These are phyloP conservation scores for Drosophila barbarae DNA, from an alignment of 2,888 invertebrate genomes.

Conservation along the genomic window DNA sequence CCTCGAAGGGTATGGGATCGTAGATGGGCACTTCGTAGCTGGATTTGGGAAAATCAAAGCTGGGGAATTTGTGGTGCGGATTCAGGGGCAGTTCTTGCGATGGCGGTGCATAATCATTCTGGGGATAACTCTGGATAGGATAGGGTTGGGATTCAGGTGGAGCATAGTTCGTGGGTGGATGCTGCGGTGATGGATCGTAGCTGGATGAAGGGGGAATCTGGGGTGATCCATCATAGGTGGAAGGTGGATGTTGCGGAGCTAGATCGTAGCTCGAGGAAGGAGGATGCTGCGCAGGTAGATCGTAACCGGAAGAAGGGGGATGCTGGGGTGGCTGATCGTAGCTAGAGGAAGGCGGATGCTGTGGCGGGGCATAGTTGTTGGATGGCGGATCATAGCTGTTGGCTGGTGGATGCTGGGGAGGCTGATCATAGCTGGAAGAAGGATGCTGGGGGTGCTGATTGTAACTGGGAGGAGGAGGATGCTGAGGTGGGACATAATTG, in stretches of 20 bases:
- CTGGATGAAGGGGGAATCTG: constrained; percentile 16
- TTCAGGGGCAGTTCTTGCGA: constrained; percentile 76
- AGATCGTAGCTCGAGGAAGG: constrained; percentile 14
- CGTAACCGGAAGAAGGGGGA: constrained; percentile 12
- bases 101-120: constrained; percentile 64
- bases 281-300: constrained; percentile 20
- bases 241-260: constrained; percentile 20
- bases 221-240: constrained; percentile 9
- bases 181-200: constrained; percentile 33
- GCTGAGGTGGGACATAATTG: constrained; percentile 45
- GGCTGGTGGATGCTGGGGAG: constrained; percentile 22
- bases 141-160: constrained; percentile 42
- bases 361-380: constrained; percentile 45
- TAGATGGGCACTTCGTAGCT: constrained; percentile 80
- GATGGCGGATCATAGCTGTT: neutral
- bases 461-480: constrained; percentile 25
- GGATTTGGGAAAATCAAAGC: constrained; percentile 77
- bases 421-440: constrained; percentile 32
- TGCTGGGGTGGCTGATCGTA: constrained; percentile 11
- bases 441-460: constrained; percentile 21
- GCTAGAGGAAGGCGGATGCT: constrained; percentile 28
- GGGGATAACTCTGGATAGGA: constrained; percentile 44
- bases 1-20: constrained; percentile 76
- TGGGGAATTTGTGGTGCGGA: constrained; percentile 72
- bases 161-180: constrained; percentile 17